These are phyloP conservation scores for Trypoxylon attenuatum DNA, from an alignment of 2,888 invertebrate genomes.

Conservation along the genomic window DNA sequence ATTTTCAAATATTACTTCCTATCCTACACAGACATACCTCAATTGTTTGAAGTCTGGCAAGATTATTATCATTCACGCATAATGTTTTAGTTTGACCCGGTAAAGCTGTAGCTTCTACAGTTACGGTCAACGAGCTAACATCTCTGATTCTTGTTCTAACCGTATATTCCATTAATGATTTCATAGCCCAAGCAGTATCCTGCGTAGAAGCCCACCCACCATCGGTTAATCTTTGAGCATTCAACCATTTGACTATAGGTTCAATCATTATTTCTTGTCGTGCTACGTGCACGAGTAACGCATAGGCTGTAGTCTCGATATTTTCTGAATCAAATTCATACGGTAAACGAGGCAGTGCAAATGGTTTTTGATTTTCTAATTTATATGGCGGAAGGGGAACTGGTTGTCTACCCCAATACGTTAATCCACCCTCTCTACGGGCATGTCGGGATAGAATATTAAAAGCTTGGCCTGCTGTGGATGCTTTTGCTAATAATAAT, in stretches of 20 bases:
- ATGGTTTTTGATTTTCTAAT: constrained; percentile 93
- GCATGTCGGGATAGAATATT: constrained; percentile 81
- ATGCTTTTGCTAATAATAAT: constrained; percentile 87
- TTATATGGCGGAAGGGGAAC: constrained; percentile 89
- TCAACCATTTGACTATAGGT: constrained; percentile 93
- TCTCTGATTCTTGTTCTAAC: constrained; percentile 89
- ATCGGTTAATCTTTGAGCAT: constrained; percentile 89
- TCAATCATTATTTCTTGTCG: constrained; percentile 88
- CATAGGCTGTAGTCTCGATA: constrained; percentile 95
- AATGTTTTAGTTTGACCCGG: constrained; percentile 81
- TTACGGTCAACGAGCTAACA: constrained; percentile 85
- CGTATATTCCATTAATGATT: constrained; percentile 92
- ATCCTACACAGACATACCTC: too few species aligned
- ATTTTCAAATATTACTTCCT: neutral
- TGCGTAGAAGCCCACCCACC: constrained; percentile 93
- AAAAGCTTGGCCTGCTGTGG: constrained; percentile 90
- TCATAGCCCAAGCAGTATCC: constrained; percentile 92
- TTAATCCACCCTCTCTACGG: constrained; percentile 84
- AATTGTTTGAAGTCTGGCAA: constrained; percentile 86
- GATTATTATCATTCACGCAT: constrained; percentile 84
- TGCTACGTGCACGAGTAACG: constrained; percentile 90
- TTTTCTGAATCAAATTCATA: constrained; percentile 93
- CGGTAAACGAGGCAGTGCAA: constrained; percentile 89
- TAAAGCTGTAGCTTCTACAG: constrained; percentile 90
- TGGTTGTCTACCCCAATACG: constrained; percentile 89